Percentiles rank a stretch among this genome's conserved stretches.
Evolutionary conservation across 2,888 invertebrate genomes (phyloP).

Genomic region (Epinotia ramella): DNA sequence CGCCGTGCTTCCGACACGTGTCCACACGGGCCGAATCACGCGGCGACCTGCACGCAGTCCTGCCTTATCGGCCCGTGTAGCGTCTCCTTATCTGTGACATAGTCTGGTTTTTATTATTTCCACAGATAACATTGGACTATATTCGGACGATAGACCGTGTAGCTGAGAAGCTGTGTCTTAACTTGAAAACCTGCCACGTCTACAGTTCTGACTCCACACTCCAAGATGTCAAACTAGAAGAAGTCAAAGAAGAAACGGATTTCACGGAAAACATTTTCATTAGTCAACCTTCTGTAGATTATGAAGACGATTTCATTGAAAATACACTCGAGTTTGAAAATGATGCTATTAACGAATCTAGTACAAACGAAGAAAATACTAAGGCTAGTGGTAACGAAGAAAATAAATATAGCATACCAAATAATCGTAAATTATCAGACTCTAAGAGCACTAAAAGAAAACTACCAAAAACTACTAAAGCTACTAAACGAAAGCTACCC

Average conservation of each 20-base stretch:
- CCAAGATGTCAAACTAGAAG: slow-evolving; percentile 24
- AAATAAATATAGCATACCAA: neutral
- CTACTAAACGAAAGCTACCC: neutral
- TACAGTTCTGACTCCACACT: slow-evolving; percentile 26
- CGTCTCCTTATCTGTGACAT: neutral
- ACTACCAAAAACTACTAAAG: slow-evolving; percentile 4
- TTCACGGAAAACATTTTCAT: slow-evolving; percentile 37
- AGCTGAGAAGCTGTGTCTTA: slow-evolving; percentile 26
- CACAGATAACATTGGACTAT: slow-evolving; percentile 26
- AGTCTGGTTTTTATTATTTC: neutral
- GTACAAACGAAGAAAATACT: neutral
- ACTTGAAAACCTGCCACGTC: neutral
- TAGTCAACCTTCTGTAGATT: slow-evolving; percentile 16
- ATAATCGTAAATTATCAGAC: neutral
- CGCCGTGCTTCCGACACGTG: too few relatives aligned
- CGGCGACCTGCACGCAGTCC: too few relatives aligned
- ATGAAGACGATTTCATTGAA: slow-evolving; percentile 1
- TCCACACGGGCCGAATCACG: too few relatives aligned
- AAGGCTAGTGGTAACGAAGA: neutral
- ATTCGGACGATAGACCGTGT: slow-evolving; percentile 30
- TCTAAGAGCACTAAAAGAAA: neutral
- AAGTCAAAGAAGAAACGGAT: slow-evolving; percentile 29
- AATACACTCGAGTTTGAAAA: slow-evolving; percentile 4
- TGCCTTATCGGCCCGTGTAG: too few relatives aligned
- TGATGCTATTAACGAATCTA: neutral